These are phyloP conservation scores for Drosophila repletoides DNA, from an alignment of 1,140 invertebrate genomes.

Conservation along the genomic window DNA sequence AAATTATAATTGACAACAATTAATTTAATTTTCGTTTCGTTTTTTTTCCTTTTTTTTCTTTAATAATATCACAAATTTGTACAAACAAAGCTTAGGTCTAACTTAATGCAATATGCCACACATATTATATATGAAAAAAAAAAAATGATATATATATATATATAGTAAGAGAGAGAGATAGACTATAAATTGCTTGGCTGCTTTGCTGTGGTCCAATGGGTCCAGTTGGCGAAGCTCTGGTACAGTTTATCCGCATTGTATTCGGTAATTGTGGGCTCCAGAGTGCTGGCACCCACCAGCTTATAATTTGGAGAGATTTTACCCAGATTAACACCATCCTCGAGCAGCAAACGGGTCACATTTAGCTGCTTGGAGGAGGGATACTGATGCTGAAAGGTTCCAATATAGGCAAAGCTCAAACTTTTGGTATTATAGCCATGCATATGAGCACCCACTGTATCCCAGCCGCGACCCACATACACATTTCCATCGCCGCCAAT, in stretches of 20 bases:
- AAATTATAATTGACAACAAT: neutral
- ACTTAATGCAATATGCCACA: conserved; percentile 64
- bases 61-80: conserved; percentile 69
- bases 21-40: conserved; percentile 12
- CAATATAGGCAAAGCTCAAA: conserved; percentile 85
- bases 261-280: conserved; percentile 84
- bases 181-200: conserved; percentile 8
- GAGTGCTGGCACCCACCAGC: conserved; percentile 85
- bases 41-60: conserved; percentile 29
- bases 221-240: conserved; percentile 84
- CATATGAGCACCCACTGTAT: conserved; percentile 84
- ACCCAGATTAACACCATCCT: conserved; percentile 83
- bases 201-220: conserved; percentile 84
- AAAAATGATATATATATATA: conserved; percentile 11
- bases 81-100: conserved; percentile 45
- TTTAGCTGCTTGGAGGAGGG: conserved; percentile 84
- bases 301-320: conserved; percentile 85
- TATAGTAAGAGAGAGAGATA: conserved; percentile 44
- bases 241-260: conserved; percentile 87
- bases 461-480: conserved; percentile 87
- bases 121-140: conserved; percentile 15
- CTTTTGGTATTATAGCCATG: conserved; percentile 85
- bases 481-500: conserved; percentile 87
- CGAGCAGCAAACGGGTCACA: conserved; percentile 84
- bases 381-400: conserved; percentile 82